Evolutionary conservation across 2,113 vertebrate species (phyloP), one percentile per base, ranked within the genome.

Genomic region (Ovis canadensis): DNA sequence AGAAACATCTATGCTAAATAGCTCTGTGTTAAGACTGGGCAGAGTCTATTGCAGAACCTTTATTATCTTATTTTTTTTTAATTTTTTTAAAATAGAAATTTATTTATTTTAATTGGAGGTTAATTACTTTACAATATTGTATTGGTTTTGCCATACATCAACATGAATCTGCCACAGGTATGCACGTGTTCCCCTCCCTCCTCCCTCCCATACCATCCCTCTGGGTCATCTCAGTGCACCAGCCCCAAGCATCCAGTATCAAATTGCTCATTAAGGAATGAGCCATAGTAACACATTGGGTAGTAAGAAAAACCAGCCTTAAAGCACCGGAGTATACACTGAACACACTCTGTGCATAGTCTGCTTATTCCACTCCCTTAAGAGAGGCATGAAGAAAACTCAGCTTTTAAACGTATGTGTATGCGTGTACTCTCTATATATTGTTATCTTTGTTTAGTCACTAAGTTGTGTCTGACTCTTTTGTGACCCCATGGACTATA

Each of bases 1-100:
- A 88, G 67, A 92, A 81, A 62, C 92, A 97, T 33, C 97, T 31
- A 81, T 91, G 82, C 91, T 92, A 97, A 97, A 89, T 64, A 82
- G 33, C 50, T 97, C 80, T 92, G 25, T 94, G n/a, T 36, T 94
- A 90, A 95, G 78, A 97, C 52, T 80, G 14, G 43, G n/a, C 85
- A 33, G 74, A 81, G 86, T 97, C 59, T 83, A 0, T 62, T 60
- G 54, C 21, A 90, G 64, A 88, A 82, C 2, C 33, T 91, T 94
- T 15, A 36, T 14, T 60, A 0, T 59, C 13, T 57, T 96, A 27
- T n/a, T 14, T 45, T 78, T 94, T 93, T 74, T 33, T 33, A 88
- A 81, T 12, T 27, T 25, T 57, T 27, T 59, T 5, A 11, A 59
- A 59, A 59, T 59, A 59, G 12, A 59, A 59, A 12, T 59, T 59